Evolutionary conservation across 2,888 invertebrate species (phyloP), one percentile per base, ranked within the genome.

Genomic region (Stenodema calcarata): DNA sequence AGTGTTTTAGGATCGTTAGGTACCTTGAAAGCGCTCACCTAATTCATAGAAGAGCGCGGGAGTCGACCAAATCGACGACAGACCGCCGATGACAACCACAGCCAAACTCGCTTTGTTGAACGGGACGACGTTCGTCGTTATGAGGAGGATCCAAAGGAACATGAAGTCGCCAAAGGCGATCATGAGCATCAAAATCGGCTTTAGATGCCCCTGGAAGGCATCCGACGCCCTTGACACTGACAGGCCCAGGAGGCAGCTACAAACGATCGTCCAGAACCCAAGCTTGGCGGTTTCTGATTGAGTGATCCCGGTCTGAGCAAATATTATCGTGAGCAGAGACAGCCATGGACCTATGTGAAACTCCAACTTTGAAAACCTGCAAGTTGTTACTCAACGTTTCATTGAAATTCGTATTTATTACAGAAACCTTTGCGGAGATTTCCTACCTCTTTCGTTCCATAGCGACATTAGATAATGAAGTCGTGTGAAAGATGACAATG

Each of bases 241-340:
- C 27, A 90, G 86, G 28, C 90, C 88, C 35, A 90, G 86, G 6
- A 88, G 78, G 81, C 90, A 89, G 78, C 90, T 90, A 27, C 89
- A 88, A 30, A 90, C 87, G n/a, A 90, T 89, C n/a, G 90, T 90
- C 90, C 90, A 90, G 76, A 90, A 90, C 69, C 90, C 90, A 30
- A 90, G 87, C 35, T 88, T 90, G 62, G 90, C 90, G 2, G 90
- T 90, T 88, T 90, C 90, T 12, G 88, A 87, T 90, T 88, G 85
- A 16, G 90, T 89, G 23, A 90, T 88, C 35, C 87, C 88, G 4
- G 88, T 79, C 16, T 88, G 85, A 18, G 88, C 89, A 87, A 90
- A 90, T n/a, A 89, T 88, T 69, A 90, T 89, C 11, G 90, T 90
- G 28, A 90, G 89, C 88, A 90, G 89, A 18, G 90, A 90, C 1